These are phyloP conservation scores for Paratrypauchen microcephalus DNA, from an alignment of 2,797 vertebrate species.

Conservation along the genomic window DNA sequence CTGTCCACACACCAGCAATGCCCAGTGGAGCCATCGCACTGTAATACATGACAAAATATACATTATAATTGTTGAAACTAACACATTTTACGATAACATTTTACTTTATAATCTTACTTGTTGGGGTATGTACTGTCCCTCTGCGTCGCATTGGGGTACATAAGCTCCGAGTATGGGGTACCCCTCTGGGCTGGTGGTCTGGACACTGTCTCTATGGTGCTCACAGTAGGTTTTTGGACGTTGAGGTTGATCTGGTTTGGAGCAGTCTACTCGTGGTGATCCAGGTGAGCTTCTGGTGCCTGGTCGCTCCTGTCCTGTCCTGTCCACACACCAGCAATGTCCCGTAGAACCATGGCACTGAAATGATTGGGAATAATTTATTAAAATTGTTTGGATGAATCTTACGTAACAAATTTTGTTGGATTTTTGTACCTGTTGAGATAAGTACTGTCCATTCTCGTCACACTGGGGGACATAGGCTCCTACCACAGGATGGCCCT, in stretches of 20 bases:
- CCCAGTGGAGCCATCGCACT: slow-evolving; percentile 80
- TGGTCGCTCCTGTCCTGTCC: slow-evolving; percentile 67
- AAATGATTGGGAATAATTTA: background rate
- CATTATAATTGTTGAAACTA: background rate
- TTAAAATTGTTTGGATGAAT: too few relatives aligned
- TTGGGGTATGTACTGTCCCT: slow-evolving; percentile 73
- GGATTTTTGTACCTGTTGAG: background rate
- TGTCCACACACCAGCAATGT: slow-evolving; percentile 84
- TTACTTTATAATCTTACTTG: slow-evolving; percentile 49
- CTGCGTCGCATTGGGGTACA: slow-evolving; percentile 67
- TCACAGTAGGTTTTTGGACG: slow-evolving; percentile 68
- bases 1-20: slow-evolving; percentile 84
- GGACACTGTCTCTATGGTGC: slow-evolving; percentile 59
- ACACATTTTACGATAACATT: background rate
- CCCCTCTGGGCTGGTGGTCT: slow-evolving; percentile 33
- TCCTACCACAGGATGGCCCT: slow-evolving; percentile 28
- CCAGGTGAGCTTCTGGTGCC: slow-evolving; percentile 71
- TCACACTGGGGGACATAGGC: slow-evolving; percentile 70
- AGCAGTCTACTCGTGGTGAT: slow-evolving; percentile 54
- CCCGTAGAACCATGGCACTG: slow-evolving; percentile 79
- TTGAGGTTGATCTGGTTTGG: slow-evolving; percentile 29
- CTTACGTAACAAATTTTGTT: too few relatives aligned
- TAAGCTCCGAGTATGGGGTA: slow-evolving; percentile 37
- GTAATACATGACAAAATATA: background rate
- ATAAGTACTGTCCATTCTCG: slow-evolving; percentile 14